Evolutionary conservation across 2,113 vertebrate genomes (phyloP), one percentile per base, ranked within the genome.

Genomic region (Pangasianodon gigas): DNA sequence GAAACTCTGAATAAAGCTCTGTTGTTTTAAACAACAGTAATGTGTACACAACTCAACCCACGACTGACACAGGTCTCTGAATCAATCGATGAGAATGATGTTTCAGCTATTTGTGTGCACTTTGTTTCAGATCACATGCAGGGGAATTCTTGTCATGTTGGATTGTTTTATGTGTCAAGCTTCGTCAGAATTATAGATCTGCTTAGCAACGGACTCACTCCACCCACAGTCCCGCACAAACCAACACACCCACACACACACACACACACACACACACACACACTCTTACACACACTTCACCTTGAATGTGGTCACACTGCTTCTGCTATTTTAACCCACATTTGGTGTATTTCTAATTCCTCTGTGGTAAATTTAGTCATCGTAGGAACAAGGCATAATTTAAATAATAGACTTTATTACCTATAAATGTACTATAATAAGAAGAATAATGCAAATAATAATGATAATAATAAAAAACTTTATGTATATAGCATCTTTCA

Each of bases 131-230:
- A 46, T 79, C 37, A 79, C 32, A 24, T 65, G 52, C 46, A 41
- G 86, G 83, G 89, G 32, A 90, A 88, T 88, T 90, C 86, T 48
- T 51, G 48, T 37, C 32, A 29, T 37, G 52, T 65, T 51, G 19
- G 19, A 82, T 41, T 48, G 83, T 65, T 56, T 79, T 65, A 67
- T 71, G 84, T 60, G 56, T 79, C 26, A 5, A 41, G 58, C 69
- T 85, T 24, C 6, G 86, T 90, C 89, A 89, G 11, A 74, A 24
- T 85, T 60, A 3, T 46, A 48, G 37, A 14, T 89, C 54, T 84
- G 24, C 52, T 85, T 87, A 69, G 69, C 80, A 29, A 71, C 58
- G 48, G 41, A 48, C 21, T 91, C 52, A 52, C 54, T 54, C 74
- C 87, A 85, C 71, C 52, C 60, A 62, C 44, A 24, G 62, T 32